Evolutionary conservation across 2,797 vertebrate genomes (phyloP).

Genomic region (Furcifer pardalis): DNA sequence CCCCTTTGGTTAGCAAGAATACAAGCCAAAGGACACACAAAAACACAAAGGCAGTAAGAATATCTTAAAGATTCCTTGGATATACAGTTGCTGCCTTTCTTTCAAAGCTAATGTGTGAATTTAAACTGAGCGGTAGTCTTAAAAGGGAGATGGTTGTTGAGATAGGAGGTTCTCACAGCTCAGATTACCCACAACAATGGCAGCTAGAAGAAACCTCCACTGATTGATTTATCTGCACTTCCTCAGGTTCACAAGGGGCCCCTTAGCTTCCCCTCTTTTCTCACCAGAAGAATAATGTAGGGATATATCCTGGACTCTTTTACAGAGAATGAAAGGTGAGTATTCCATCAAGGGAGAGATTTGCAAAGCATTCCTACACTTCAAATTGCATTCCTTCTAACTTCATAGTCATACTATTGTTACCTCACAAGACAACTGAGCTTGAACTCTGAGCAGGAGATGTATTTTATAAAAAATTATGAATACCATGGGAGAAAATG

Average conservation of each 20-base stretch:
- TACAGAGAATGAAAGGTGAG: neutral
- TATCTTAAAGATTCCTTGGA: neutral
- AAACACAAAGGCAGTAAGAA: neutral
- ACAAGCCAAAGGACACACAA: neutral
- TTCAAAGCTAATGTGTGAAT: neutral
- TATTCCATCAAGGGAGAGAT: neutral
- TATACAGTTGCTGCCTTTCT: neutral
- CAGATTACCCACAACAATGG: neutral
- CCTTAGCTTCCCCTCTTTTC: neutral
- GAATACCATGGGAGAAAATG: neutral
- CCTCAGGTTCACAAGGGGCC: neutral
- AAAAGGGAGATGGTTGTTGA: neutral
- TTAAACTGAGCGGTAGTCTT: neutral
- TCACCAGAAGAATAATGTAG: neutral
- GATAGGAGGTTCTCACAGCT: slow-evolving; percentile 1
- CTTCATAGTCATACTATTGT: neutral
- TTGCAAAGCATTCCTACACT: neutral
- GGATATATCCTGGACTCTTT: neutral
- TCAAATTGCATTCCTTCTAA: neutral
- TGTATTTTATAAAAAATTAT: neutral
- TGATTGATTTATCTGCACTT: neutral
- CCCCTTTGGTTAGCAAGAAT: neutral
- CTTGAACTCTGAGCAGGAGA: neutral
- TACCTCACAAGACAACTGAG: neutral
- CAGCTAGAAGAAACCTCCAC: accelerated